Conservation (phyloP, 2,888 invertebrate genomes). For the Lymantria dispar region DNA sequence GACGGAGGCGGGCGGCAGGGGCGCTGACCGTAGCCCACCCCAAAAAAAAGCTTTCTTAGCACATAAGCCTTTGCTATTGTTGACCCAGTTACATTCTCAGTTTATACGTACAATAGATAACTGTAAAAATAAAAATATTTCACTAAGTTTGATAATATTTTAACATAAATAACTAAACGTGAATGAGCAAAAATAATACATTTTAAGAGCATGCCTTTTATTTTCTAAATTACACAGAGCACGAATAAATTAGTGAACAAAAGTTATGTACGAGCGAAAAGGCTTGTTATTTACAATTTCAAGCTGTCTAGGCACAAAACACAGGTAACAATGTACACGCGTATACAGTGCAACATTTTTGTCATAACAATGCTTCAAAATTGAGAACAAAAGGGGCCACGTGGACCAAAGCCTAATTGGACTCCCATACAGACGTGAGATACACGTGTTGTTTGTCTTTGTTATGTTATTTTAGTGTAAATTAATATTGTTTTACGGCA, state of each 20-base stretch:
- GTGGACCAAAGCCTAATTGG: constrained; percentile 36
- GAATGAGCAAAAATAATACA: neutral
- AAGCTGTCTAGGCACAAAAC: constrained; percentile 19
- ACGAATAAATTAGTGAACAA: constrained; percentile 12
- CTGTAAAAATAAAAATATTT: too few species aligned
- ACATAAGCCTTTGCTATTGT: too few species aligned
- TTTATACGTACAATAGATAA: too few species aligned
- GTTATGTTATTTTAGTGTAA: constrained; percentile 17
- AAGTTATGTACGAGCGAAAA: constrained; percentile 6
- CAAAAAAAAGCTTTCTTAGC: too few species aligned
- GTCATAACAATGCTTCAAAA: constrained; percentile 32
- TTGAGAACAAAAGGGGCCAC: constrained; percentile 30
- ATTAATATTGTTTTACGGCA: constrained; percentile 18
- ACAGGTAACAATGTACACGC: constrained; percentile 22
- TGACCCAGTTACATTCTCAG: too few species aligned
- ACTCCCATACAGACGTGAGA: constrained; percentile 23
- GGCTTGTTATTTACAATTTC: constrained; percentile 22
- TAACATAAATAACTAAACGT: neutral
- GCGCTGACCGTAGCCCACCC: too few species aligned
- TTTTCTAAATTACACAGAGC: constrained; percentile 5
- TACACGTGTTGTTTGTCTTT: constrained; percentile 16
- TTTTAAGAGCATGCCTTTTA: neutral
- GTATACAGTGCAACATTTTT: constrained; percentile 27
- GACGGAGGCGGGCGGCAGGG: too few species aligned
- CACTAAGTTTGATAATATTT: too few species aligned